A percentile compares a stretch with the other conserved stretches of the same genome.
phyloP scores from a whole-genome alignment of 2,113 vertebrate genomes.

The Ciconia maguari region DNA sequence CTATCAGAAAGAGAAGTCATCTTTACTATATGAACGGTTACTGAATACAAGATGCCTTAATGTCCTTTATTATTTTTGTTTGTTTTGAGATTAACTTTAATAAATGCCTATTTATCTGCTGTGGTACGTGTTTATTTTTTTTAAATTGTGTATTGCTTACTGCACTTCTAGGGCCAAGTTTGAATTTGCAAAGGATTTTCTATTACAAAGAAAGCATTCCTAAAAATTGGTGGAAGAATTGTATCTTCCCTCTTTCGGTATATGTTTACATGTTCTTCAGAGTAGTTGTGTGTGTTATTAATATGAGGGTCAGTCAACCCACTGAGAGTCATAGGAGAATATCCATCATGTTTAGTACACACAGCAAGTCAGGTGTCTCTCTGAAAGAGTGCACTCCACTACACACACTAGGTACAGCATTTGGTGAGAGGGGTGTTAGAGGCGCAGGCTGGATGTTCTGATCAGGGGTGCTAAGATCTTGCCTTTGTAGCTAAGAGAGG shows the following conservation, averaged over 20 bases:
- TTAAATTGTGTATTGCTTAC: neutral
- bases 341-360: fast-evolving
- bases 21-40: slow-evolving; percentile 21
- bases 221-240: neutral
- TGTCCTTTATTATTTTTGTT: slow-evolving; percentile 61
- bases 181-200: neutral
- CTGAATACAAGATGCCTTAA: slow-evolving; percentile 73
- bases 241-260: neutral
- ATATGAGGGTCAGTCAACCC: neutral
- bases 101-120: slow-evolving; percentile 68
- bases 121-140: neutral
- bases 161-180: neutral
- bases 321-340: neutral
- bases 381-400: neutral
- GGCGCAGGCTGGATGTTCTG: neutral
- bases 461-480: neutral
- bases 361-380: neutral
- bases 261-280: neutral
- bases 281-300: neutral
- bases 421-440: neutral
- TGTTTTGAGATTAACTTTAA: slow-evolving; percentile 60
- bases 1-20: slow-evolving; percentile 29
- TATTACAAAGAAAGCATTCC: neutral
- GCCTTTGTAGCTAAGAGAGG: neutral
- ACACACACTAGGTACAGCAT: fast-evolving